Base-by-base conservation (phyloP, 1,140 invertebrate species). In the Ganaspis sp. region DNA sequence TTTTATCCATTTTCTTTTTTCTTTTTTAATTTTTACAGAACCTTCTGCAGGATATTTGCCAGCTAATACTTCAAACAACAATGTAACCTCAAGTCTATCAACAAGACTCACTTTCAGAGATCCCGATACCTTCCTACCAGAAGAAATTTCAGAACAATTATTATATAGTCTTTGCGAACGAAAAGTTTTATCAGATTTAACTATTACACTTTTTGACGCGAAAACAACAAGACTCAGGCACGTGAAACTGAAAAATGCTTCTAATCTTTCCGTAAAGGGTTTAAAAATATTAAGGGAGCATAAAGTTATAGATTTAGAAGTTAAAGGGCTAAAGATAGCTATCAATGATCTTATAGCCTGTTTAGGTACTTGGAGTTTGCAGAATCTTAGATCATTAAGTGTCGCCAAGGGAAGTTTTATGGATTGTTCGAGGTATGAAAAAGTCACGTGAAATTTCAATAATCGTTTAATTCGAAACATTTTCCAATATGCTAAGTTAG, bases 331-430 rank as follows among this genome's bases (percentile, higher is more conserved):
- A 49, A 93, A 92, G 82, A 92, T 94, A 6, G 92, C 94, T 54
- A 92, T 95, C 23, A 94, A 94, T 87, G 94, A 95, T 84, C 87
- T 95, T 12, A 93, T 95, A 84, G 93, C 93, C 73, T 95, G 94
- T 89, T 91, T 96, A 58, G 93, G 94, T 72, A 94, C 95, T 80
- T 96, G 95, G 95, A 95, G 94, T 53, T 83, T 95, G 70, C 91
- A 93, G 64, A 95, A 96, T 90, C 89, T 96, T 70, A 90, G 92
- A 64, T 92, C 92, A 15, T 88, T 96, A 34, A 95, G 94, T 89
- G 93, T 96, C 69, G 92, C 94, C 54, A 92, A 92, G 84, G 94
- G 94, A 84, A 93, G 93, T 71, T 95, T 95, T 86, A 91, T 92
- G 76, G 92, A 93, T 84, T 91, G 91, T 81, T 90, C 91, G 74